Percentiles rank a stretch among this genome's conserved stretches.
phyloP scores from a whole-genome alignment of 2,797 vertebrate species.

The Manis javanica region DNA sequence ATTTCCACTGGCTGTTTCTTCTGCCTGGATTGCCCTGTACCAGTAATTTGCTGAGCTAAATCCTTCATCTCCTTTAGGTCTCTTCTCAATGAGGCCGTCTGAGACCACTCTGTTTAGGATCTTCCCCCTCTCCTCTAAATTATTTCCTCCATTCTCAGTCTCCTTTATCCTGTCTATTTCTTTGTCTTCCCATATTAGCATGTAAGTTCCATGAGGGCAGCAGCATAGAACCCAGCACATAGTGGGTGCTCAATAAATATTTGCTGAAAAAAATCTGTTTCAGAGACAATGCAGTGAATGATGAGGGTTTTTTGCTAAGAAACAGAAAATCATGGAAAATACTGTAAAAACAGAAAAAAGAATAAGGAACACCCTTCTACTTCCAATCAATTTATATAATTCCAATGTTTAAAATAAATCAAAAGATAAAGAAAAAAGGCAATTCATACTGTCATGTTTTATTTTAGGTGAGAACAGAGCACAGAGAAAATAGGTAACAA shows the following conservation, averaged over 20 bases:
- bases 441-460: not conserved
- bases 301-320: not conserved
- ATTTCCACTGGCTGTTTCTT: not conserved
- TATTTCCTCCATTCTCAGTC: not conserved
- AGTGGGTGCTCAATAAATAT: not conserved
- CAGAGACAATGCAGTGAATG: not conserved
- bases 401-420: conserved; percentile 17
- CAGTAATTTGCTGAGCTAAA: not conserved
- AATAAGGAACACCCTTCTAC: not conserved
- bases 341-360: not conserved
- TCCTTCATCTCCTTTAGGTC: not conserved
- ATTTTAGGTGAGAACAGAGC: not conserved
- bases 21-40: not conserved
- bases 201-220: not conserved
- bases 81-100: not conserved
- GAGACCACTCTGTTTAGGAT: not conserved
- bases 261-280: not conserved
- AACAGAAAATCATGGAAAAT: not conserved
- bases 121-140: too few relatives aligned
- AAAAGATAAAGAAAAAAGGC: not conserved
- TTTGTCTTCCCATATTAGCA: not conserved
- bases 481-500: not conserved
- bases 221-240: not conserved
- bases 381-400: not conserved
- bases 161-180: not conserved